phyloP scores from a whole-genome alignment of 2,797 vertebrate genomes.

The Petrocephalus sullivani region DNA sequence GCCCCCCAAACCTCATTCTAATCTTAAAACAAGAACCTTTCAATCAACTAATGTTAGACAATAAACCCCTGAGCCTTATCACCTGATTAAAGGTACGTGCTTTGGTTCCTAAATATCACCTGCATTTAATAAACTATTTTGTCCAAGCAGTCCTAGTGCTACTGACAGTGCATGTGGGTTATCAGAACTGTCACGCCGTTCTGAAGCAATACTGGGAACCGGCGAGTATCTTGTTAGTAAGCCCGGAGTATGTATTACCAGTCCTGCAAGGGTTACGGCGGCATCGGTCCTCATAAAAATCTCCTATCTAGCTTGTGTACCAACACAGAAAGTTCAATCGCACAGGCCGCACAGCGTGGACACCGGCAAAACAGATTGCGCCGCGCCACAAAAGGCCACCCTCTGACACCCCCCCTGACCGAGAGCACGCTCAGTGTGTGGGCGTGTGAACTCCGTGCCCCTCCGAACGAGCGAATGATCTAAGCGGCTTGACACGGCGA shows the following conservation, averaged over 20 bases:
- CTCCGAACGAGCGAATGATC: not conserved
- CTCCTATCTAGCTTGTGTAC: not conserved
- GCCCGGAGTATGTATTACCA: no score
- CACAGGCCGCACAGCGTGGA: not conserved
- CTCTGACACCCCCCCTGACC: not conserved
- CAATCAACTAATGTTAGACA: not conserved
- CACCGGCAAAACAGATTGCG: not conserved
- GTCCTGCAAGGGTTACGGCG: not conserved
- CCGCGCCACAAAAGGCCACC: not conserved
- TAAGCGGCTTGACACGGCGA: slow-evolving; percentile 41
- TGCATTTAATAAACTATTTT: not conserved
- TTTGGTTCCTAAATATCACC: not conserved
- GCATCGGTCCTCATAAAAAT: not conserved
- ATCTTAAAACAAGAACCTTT: not conserved
- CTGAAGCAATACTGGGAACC: not conserved
- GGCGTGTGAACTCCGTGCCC: not conserved
- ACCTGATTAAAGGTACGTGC: not conserved
- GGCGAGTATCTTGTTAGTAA: not conserved
- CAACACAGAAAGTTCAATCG: not conserved
- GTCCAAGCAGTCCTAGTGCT: not conserved
- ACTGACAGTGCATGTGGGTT: not conserved
- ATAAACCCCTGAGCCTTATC: not conserved
- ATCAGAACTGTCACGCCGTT: not conserved
- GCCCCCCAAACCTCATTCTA: not conserved
- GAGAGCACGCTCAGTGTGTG: not conserved